Evolutionary conservation across 1,140 invertebrate genomes (phyloP).

Genomic region (Pseudachorutes palmiensis): DNA sequence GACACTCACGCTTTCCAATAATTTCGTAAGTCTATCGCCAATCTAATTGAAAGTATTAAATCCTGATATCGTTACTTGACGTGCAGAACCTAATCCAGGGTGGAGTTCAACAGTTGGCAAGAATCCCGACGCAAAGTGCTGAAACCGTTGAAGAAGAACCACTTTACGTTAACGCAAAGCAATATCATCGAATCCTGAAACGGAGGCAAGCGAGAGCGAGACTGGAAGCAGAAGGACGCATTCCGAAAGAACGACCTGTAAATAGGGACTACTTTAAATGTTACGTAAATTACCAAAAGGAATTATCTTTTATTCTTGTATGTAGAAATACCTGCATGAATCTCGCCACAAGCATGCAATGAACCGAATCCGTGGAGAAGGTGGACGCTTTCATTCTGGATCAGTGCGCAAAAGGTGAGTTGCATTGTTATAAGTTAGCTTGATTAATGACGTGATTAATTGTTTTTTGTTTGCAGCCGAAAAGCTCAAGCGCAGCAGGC

Average conservation of each 20-base stretch:
- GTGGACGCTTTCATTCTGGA: conserved; percentile 86
- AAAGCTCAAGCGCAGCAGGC: no score
- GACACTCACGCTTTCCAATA: conserved; percentile 54
- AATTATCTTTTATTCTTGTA: not conserved
- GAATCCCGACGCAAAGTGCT: conserved; percentile 55
- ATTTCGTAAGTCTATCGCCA: conserved; percentile 48
- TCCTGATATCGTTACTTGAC: conserved; percentile 41
- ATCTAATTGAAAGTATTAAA: conserved; percentile 4
- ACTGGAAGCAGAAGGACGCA: conserved; percentile 83
- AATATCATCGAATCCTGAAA: conserved; percentile 88
- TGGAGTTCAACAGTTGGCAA: conserved; percentile 51
- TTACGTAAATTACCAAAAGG: not conserved
- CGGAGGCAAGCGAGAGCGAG: conserved; percentile 80
- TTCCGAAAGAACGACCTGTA: conserved; percentile 90
- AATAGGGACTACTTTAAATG: conserved; percentile 36
- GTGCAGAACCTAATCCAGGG: conserved; percentile 50
- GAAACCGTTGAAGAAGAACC: conserved; percentile 85
- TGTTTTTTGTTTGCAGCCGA: no score
- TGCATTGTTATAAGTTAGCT: no score
- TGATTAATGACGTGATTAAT: no score
- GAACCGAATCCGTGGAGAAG: conserved; percentile 92
- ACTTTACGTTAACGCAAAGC: conserved; percentile 97
- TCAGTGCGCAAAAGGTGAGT: conserved; percentile 18
- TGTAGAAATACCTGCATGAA: conserved; percentile 96
- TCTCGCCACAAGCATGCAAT: conserved; percentile 94